Evolutionary conservation across 30 jellyfish, hydroid and myxozoan species (phyloP), one percentile per base, ranked within the genome.

Genomic region (Pelagia noctiluca): DNA sequence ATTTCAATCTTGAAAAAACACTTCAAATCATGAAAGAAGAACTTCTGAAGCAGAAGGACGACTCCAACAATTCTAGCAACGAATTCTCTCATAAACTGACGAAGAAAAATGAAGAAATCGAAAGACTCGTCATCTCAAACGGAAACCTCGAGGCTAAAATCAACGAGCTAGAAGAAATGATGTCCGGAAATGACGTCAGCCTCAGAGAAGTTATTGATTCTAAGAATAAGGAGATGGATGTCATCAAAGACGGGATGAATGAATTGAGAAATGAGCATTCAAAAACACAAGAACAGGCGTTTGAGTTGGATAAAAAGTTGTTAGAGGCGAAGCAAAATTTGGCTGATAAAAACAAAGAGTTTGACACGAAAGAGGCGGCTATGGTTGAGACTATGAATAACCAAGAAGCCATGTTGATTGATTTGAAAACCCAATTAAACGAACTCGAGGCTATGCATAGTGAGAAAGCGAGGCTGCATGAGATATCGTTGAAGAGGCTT

Each of bases 181-280:
- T 77, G 3, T 54, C 73, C 2, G 71, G 74, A 24, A 77, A 77
- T 11, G 88, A 77, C 25, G 63, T 32, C 2, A 54, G 76, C 19
- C n/a, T 61, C 2, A 61, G 37, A 47, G 74, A 68, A 0, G 35
- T 81, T 23, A 67, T 84, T 4, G 88, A 84, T 3, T 73, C 71
- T n/a, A 84, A 72, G 86, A 71, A 72, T 33, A 32, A 26, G 5
- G 94, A 84, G 54, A 25, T 72, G 24, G 88, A 48, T 1, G 16
- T 23, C 35, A n/a, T 84, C 75, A 70, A 35, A 60, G 88, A 36
- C 46, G 88, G 72, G 33, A 46, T 35, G 7, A 74, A 64, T 36
- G 61, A 21, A 19, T 31, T 84, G 64, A 23, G 50, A 5, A 21
- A 11, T 19, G 88, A 68, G 38, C 72, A 46, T 3, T 50, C 64